Conservation (phyloP, 2,113 vertebrate genomes). For the Phalacrocorax aristotelis region DNA sequence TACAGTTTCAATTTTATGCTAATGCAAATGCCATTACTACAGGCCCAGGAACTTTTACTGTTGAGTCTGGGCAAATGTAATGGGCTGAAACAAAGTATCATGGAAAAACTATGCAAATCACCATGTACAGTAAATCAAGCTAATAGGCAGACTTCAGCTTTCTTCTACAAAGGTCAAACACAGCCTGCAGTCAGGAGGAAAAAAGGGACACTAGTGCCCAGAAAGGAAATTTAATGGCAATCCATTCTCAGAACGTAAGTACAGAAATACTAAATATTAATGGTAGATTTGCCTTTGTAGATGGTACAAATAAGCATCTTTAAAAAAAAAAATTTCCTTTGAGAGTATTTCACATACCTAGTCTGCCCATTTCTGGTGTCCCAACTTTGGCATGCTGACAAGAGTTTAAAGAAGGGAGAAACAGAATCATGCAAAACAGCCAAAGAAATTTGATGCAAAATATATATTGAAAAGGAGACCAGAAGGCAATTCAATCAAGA, state of each 20-base stretch:
- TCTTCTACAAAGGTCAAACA: not conserved
- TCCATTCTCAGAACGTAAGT: accelerated
- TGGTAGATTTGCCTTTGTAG: not conserved
- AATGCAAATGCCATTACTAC: slow-evolving; percentile 6
- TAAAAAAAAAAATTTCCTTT: not conserved
- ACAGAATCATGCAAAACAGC: not conserved
- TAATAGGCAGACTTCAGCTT: slow-evolving; percentile 53
- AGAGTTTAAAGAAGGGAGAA: not conserved
- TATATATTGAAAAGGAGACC: not conserved
- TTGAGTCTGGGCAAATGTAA: slow-evolving; percentile 52
- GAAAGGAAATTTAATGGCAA: not conserved
- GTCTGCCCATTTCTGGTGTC: not conserved
- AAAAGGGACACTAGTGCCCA: not conserved
- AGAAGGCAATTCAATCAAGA: not conserved
- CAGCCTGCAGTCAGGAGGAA: not conserved
- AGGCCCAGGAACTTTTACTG: slow-evolving; percentile 20
- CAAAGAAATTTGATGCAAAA: not conserved
- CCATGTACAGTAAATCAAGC: slow-evolving; percentile 53
- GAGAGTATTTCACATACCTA: not conserved
- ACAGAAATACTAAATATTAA: not conserved
- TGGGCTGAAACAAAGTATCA: slow-evolving; percentile 68
- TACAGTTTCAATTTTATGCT: slow-evolving; percentile 30
- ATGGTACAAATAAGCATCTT: not conserved
- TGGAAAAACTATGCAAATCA: slow-evolving; percentile 70
- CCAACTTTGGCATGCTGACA: not conserved